Evolutionary conservation across 2,888 invertebrate genomes (phyloP).

Genomic region (Leptinotarsa peninsularis): DNA sequence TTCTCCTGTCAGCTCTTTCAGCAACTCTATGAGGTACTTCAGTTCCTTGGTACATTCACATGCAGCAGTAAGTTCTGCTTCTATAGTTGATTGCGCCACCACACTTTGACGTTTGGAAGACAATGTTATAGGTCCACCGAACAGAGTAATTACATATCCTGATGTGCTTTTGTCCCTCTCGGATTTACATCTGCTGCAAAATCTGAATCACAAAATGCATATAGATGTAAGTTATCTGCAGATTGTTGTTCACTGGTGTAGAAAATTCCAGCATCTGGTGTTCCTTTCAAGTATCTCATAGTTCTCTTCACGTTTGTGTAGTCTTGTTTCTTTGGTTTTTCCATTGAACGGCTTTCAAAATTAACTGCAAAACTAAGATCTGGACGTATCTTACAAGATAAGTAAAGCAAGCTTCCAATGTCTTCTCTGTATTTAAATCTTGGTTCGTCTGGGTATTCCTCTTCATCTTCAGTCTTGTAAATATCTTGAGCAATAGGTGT

Average conservation of each 20-base stretch:
- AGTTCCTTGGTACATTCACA: slow-evolving; percentile 23
- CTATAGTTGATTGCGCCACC: slow-evolving; percentile 17
- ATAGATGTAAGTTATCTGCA: too few species aligned
- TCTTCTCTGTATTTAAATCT: too few species aligned
- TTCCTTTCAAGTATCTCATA: background rate
- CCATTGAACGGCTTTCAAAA: too few species aligned
- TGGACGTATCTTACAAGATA: too few species aligned
- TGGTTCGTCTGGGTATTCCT: too few species aligned
- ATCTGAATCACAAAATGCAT: slow-evolving; percentile 4
- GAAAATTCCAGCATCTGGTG: slow-evolving; percentile 11
- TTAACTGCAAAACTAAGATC: too few species aligned
- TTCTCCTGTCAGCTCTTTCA: background rate
- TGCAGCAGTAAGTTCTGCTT: slow-evolving; percentile 18
- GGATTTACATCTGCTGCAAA: slow-evolving; percentile 20
- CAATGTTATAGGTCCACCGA: slow-evolving; percentile 17
- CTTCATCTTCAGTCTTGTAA: too few species aligned
- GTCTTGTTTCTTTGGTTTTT: too few species aligned
- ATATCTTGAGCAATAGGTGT: too few species aligned
- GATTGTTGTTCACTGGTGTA: background rate
- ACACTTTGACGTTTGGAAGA: slow-evolving; percentile 14
- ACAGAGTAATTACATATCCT: slow-evolving; percentile 10
- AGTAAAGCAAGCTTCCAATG: too few species aligned
- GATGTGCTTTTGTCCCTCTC: slow-evolving; percentile 17
- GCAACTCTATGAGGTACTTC: background rate
- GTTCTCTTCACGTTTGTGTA: slow-evolving; percentile 13